Base-by-base conservation (phyloP, 2,113 vertebrate species). In the Barbus barbus region DNA sequence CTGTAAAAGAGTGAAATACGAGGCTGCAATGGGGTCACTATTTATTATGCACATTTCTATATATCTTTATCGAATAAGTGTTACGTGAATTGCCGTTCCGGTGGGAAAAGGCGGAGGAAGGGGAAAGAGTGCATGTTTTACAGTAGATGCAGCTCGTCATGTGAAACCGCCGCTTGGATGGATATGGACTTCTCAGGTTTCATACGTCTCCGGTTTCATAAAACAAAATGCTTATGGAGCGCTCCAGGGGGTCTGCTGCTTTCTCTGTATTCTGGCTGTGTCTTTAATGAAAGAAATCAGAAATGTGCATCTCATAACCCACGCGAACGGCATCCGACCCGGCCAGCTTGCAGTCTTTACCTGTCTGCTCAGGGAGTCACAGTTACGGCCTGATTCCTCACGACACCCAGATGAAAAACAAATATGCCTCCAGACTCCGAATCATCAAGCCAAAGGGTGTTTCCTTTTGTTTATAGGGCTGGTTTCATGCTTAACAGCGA, bases 201-300 rank as follows among this genome's bases (percentile, higher is more conserved):
- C 88, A 88, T 83, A 83, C 80, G 22, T 91, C 89, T 91, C 78
- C 24, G 82, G 85, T 92, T 92, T 92, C 89, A 88, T 82, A 90
- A 84, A 89, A 86, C 76, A 81, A 86, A 84, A 51, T 12, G 81
- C 79, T 81, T 87, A 79, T 87, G 78, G 51, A 82, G 72, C 20
- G 61, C 75, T n/a, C 71, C 13, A 48, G 82, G 84, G 76, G 83
- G 67, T 72, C 74, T 79, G 86, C 85, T 89, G 82, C 33, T 33
- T 88, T 85, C 82, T 83, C 46, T 20, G 48, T 79, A 63, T 22
- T 85, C 73, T 8, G 7, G 56, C 73, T 82, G 80, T 90, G 82
- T 69, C 73, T 88, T 80, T 86, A 89, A 86, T 89, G 80, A 86
- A 86, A 89, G 78, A 84, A 85, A 86, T 84, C 72, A 83, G 77